phyloP scores from a whole-genome alignment of 37 sponge, comb jelly and placozoan genomes.

The Dysidea cf. avara region DNA sequence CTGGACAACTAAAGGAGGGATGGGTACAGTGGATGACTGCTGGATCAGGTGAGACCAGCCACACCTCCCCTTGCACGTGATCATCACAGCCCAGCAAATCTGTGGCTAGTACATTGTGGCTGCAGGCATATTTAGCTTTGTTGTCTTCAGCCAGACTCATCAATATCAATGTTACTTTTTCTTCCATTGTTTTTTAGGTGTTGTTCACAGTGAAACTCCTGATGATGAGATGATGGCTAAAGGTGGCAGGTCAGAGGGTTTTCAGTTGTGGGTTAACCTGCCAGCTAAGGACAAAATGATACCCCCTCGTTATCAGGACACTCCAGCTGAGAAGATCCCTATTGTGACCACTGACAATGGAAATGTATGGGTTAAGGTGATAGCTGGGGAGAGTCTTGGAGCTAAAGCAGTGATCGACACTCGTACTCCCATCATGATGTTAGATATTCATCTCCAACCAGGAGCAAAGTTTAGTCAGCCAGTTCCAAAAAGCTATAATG shows the following conservation, averaged over 20 bases:
- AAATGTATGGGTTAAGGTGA: slow-evolving; percentile 74
- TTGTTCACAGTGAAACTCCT: slow-evolving; percentile 91
- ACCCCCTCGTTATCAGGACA: slow-evolving; percentile 78
- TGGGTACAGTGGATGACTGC: slow-evolving; percentile 97
- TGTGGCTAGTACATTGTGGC: no score
- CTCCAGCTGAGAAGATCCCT: slow-evolving; percentile 73
- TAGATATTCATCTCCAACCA: slow-evolving; percentile 47
- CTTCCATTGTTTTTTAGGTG: no score
- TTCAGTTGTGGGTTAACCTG: slow-evolving; percentile 89
- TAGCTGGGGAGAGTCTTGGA: slow-evolving; percentile 84
- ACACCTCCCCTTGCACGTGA: no score
- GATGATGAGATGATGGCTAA: slow-evolving; percentile 60
- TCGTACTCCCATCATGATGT: slow-evolving; percentile 49
- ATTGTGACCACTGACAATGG: slow-evolving; percentile 55
- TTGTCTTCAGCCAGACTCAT: no score
- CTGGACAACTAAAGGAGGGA: slow-evolving; percentile 57
- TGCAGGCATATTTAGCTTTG: no score
- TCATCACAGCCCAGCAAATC: no score
- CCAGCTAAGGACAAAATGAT: slow-evolving; percentile 86
- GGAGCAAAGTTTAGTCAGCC: slow-evolving; percentile 62
- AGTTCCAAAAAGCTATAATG: slow-evolving; percentile 62
- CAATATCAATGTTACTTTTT: no score
- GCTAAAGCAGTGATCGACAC: slow-evolving; percentile 72
- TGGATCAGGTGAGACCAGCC: slow-evolving; percentile 94
- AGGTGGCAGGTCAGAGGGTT: slow-evolving; percentile 70